Evolutionary conservation across 1,140 invertebrate genomes (phyloP), one percentile per base, ranked within the genome.

Genomic region (Asbolus verrucosus): DNA sequence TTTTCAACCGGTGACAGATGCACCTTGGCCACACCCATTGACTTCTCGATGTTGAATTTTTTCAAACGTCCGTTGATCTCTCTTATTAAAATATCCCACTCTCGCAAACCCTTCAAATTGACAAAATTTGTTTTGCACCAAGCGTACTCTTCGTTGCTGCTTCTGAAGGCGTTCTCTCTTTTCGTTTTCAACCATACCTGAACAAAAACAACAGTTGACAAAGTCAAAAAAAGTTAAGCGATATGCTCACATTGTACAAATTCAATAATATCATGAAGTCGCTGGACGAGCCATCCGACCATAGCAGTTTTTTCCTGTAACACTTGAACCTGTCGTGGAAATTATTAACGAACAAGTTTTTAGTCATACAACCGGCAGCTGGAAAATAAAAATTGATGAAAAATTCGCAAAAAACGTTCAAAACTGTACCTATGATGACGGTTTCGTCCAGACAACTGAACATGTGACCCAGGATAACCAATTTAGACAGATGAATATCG

Each of bases 341-440:
- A 0, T 90, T 91, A 65, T 84, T 87, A 30, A 86, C 88, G 79
- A 96, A 97, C 33, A 97, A 84, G 75, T 89, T 92, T 75, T 92
- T 94, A 0, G 93, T 84, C 1, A 90, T 89, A 82, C 97, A 85
- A 5, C 91, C 90, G 68, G 94, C 92, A 72, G 88, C 92, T 91
- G 67, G n/a, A n/a, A 11, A 85, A 65, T 2, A 18, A 36, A 67
- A n/a, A n/a, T n/a, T n/a, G n/a, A n/a, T n/a, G n/a, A n/a, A n/a
- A n/a, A n/a, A n/a, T n/a, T n/a, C n/a, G n/a, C n/a, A n/a, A n/a
- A n/a, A n/a, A n/a, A n/a, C n/a, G n/a, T n/a, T n/a, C n/a, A n/a
- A n/a, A n/a, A n/a, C n/a, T n/a, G n/a, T 81, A 94, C 93, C 94
- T 79, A 98, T 97, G 60, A 96, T 92, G 24, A 98, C 88, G 6